Evolutionary conservation across 2,797 vertebrate species (phyloP).

Genomic region (Thalassophryne amazonica): DNA sequence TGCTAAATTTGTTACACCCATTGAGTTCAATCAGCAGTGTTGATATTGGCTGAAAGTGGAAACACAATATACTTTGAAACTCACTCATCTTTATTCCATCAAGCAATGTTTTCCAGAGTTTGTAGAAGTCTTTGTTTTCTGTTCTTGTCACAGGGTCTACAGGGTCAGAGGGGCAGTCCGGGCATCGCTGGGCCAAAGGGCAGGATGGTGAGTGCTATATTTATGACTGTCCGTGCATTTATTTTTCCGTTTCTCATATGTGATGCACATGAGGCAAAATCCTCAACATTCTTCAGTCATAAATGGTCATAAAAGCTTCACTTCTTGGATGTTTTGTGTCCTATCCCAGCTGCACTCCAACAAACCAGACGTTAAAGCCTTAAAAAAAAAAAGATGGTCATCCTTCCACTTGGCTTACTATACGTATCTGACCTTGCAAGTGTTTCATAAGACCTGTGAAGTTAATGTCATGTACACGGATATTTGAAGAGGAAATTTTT

Average conservation of each 20-base stretch:
- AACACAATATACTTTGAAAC: too few relatives aligned
- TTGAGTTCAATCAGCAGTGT: background rate
- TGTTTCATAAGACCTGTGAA: slow-evolving; percentile 14
- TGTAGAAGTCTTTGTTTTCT: background rate
- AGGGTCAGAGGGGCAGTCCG: slow-evolving; percentile 83
- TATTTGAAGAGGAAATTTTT: slow-evolving; percentile 3
- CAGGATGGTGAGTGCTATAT: slow-evolving; percentile 81
- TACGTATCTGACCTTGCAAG: slow-evolving; percentile 12
- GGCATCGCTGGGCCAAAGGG: slow-evolving; percentile 87
- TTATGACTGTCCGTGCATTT: background rate
- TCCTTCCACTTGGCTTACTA: slow-evolving; percentile 26
- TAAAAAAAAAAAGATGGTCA: slow-evolving; percentile 26
- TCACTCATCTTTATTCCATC: too few relatives aligned
- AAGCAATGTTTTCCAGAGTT: too few relatives aligned
- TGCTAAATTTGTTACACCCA: background rate
- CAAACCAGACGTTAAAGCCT: slow-evolving; percentile 32
- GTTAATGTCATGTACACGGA: background rate
- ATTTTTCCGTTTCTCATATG: background rate
- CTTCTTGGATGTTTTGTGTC: slow-evolving; percentile 18
- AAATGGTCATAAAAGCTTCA: slow-evolving; percentile 2
- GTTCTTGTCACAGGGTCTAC: slow-evolving; percentile 77
- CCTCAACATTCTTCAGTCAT: background rate
- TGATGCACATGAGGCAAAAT: background rate
- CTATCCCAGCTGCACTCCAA: slow-evolving; percentile 16
- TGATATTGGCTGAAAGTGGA: background rate